Evolutionary conservation across 1,140 invertebrate species (phyloP).

Genomic region (Idris sp.): DNA sequence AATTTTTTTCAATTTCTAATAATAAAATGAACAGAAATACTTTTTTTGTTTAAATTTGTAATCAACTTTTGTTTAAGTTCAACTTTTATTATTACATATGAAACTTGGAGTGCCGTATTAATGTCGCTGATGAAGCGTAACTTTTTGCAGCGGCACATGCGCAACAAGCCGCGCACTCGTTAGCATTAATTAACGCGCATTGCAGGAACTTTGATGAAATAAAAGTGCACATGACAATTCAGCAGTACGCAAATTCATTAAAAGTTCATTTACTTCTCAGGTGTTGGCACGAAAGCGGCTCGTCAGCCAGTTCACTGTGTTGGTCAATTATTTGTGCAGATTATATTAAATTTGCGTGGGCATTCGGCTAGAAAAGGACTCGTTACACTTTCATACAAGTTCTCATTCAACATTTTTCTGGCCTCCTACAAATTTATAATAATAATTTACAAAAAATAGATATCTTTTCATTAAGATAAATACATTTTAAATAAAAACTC

Average conservation of each 20-base stretch:
- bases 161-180: constrained; percentile 2
- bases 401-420: no score
- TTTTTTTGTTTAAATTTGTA: no score
- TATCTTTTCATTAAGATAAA: no score
- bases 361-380: constrained; percentile 36
- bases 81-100: no score
- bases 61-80: background rate
- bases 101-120: no score
- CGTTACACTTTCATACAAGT: constrained; percentile 27
- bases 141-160: background rate
- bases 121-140: constrained; percentile 6
- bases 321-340: constrained; percentile 44
- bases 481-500: no score
- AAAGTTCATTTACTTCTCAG: constrained; percentile 8
- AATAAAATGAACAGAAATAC: background rate
- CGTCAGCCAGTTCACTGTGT: no score
- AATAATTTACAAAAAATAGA: no score
- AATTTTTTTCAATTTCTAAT: background rate
- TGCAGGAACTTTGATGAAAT: constrained; percentile 17
- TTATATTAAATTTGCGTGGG: constrained; percentile 36
- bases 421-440: no score
- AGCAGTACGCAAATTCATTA: constrained; percentile 19
- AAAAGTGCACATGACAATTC: constrained; percentile 21
- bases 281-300: background rate
- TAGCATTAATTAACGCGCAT: constrained; percentile 24